phyloP scores from a whole-genome alignment of 1,140 invertebrate species.

The Chrysoperla carnea region DNA sequence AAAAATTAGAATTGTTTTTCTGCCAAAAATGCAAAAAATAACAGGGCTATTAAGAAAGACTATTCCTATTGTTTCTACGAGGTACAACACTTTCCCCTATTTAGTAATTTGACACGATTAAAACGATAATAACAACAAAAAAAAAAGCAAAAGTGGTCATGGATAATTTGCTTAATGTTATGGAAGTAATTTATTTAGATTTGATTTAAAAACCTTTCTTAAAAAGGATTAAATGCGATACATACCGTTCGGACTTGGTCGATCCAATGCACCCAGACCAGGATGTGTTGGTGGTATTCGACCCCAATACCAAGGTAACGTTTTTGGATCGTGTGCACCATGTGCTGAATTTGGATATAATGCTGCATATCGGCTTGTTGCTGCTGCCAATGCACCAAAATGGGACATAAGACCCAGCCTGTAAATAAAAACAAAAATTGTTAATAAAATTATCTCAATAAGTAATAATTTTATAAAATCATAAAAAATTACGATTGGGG shows the following conservation, averaged over 20 bases:
- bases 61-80: no score
- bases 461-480: background rate
- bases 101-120: no score
- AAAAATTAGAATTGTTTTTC: no score
- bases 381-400: slow-evolving; percentile 48
- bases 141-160: no score
- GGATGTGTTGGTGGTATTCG: slow-evolving; percentile 24
- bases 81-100: no score
- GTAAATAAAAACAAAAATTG: slow-evolving; percentile 18
- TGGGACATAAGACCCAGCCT: slow-evolving; percentile 68
- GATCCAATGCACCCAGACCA: slow-evolving; percentile 17
- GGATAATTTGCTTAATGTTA: no score
- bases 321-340: slow-evolving; percentile 21
- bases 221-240: background rate
- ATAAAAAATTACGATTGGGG: background rate
- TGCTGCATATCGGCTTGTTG: slow-evolving; percentile 36
- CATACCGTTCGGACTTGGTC: slow-evolving; percentile 32
- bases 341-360: slow-evolving; percentile 38
- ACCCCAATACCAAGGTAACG: slow-evolving; percentile 28
- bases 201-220: no score
- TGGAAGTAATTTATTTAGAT: no score
- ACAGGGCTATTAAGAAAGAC: no score
- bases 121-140: no score
- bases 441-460: background rate
- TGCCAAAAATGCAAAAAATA: no score